phyloP scores from a whole-genome alignment of 2,888 invertebrate genomes.

The Cinara cedri region DNA sequence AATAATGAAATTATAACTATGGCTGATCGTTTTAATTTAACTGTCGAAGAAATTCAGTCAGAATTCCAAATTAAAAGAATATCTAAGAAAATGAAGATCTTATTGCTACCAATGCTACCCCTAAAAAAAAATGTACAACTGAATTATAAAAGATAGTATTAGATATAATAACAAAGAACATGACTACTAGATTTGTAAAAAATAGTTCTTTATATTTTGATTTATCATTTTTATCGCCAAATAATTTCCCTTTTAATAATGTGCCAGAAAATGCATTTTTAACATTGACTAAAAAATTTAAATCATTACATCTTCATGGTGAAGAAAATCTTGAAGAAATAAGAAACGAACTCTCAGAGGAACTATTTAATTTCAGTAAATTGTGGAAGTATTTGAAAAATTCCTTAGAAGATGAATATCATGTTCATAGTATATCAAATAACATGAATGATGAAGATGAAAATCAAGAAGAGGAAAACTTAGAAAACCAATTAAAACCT shows the following conservation, averaged over 20 bases:
- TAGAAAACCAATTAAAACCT: no score
- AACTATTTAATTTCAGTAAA: background rate
- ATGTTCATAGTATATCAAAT: no score
- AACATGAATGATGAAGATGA: no score
- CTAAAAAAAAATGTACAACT: background rate
- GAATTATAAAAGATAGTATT: background rate
- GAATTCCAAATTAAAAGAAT: background rate
- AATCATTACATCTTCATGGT: background rate
- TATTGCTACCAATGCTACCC: background rate
- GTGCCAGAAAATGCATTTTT: background rate
- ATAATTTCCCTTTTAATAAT: slow-evolving; percentile 1
- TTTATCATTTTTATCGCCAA: background rate
- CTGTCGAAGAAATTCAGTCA: background rate
- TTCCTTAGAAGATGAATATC: background rate
- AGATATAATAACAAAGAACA: background rate
- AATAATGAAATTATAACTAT: background rate
- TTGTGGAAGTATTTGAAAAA: background rate
- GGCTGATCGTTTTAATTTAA: background rate
- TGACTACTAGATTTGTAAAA: slow-evolving; percentile 6
- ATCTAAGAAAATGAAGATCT: background rate
- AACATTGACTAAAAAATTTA: background rate
- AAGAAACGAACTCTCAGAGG: background rate
- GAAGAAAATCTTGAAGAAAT: background rate
- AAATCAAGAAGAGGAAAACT: no score
- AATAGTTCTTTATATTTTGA: background rate